A percentile compares a stretch with the other conserved stretches of the same genome.
Conservation (phyloP, 2,797 vertebrate species). For the Miopithecus talapoin region DNA sequence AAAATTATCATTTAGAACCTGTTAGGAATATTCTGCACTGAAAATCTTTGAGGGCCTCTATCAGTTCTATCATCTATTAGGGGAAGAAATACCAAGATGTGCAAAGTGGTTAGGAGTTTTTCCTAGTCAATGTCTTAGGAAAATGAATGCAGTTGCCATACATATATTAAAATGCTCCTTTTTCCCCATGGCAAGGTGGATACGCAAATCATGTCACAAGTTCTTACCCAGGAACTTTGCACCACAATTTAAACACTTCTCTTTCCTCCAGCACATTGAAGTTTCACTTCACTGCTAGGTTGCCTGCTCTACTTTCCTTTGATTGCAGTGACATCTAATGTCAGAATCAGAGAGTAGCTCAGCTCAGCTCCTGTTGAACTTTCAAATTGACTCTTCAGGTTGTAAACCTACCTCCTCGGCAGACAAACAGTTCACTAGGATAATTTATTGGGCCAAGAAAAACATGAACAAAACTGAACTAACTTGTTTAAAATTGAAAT, state of each 20-base stretch:
- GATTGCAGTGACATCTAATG: constrained; percentile 21
- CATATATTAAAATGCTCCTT: neutral
- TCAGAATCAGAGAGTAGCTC: neutral
- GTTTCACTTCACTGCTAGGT: rapidly evolving
- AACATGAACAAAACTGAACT: neutral
- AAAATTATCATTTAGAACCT: neutral
- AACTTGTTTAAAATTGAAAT: constrained; percentile 9
- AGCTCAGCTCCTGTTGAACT: neutral
- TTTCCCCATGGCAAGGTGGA: neutral
- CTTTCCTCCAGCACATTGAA: neutral
- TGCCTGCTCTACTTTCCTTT: neutral
- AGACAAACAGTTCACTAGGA: neutral
- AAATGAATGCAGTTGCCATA: neutral
- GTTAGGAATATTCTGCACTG: neutral
- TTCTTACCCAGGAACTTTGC: neutral
- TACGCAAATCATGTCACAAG: neutral
- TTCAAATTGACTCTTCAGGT: neutral
- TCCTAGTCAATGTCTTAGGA: neutral
- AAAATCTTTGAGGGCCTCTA: neutral
- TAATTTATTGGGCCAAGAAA: neutral
- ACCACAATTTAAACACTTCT: neutral
- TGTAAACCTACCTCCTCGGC: neutral
- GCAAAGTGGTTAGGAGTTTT: neutral
- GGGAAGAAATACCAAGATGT: neutral
- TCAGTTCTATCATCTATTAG: neutral